A percentile compares a stretch with the other conserved stretches of the same genome.
phyloP scores from a whole-genome alignment of 2,888 invertebrate genomes.

The Encarsia formosa region DNA sequence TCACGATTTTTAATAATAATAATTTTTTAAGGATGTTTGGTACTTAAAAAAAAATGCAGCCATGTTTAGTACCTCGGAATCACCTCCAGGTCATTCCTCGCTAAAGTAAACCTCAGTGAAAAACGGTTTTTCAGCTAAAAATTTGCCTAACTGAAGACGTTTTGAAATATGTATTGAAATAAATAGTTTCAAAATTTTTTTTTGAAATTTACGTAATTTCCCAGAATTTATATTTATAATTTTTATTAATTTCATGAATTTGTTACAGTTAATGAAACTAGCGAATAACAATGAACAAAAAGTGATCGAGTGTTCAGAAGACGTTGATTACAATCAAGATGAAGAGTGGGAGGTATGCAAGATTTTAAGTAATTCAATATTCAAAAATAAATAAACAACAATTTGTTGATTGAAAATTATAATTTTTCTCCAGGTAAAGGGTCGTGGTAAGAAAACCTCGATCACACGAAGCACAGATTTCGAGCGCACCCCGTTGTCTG shows the following conservation, averaged over 20 bases:
- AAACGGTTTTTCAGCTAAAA: no score
- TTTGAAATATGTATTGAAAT: no score
- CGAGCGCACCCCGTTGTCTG: conserved; percentile 81
- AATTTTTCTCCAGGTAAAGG: conserved; percentile 63
- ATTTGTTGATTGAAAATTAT: neutral
- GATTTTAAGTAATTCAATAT: neutral
- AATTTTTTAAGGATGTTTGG: neutral
- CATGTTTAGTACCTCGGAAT: no score
- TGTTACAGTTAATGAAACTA: conserved; percentile 55
- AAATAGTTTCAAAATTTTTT: no score
- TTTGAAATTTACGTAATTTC: neutral
- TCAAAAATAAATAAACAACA: neutral
- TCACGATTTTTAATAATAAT: conserved; percentile 1
- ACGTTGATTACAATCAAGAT: conserved; percentile 51
- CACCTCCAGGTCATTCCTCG: no score
- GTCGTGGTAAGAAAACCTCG: conserved; percentile 81
- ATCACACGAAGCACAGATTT: conserved; percentile 81
- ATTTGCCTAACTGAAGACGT: no score
- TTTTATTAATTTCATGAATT: conserved; percentile 10
- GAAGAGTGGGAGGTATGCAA: conserved; percentile 67
- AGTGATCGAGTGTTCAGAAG: conserved; percentile 33
- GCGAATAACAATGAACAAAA: conserved; percentile 44
- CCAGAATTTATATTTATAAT: no score
- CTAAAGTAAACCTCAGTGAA: no score
- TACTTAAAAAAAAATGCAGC: no score